These are phyloP conservation scores for Daboia siamensis DNA, from an alignment of 2,113 vertebrate species.

Conservation along the genomic window DNA sequence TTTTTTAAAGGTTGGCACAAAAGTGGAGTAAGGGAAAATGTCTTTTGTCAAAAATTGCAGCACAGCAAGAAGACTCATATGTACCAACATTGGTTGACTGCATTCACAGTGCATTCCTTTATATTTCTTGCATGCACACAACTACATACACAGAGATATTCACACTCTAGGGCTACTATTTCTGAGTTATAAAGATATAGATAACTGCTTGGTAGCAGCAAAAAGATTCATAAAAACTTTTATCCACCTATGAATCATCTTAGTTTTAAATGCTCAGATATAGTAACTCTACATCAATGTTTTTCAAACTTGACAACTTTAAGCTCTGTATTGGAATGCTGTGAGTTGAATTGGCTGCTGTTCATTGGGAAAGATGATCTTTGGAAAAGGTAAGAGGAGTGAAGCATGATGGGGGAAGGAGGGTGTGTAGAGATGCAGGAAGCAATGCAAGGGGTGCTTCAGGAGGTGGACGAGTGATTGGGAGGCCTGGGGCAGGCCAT, in stretches of 20 bases:
- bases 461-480: not conserved
- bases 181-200: not conserved
- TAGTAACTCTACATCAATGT: not conserved
- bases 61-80: not conserved
- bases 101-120: not conserved
- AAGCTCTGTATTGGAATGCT: not conserved
- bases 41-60: not conserved
- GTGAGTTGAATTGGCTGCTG: not conserved
- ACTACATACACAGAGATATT: not conserved
- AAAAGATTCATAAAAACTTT: not conserved
- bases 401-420: not conserved
- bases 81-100: not conserved
- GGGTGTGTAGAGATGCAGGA: not conserved
- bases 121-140: not conserved
- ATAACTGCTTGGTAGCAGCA: not conserved
- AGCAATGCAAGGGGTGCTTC: not conserved
- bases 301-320: not conserved
- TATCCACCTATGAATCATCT: not conserved
- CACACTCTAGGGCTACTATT: not conserved
- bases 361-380: not conserved
- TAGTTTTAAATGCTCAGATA: not conserved
- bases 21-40: not conserved
- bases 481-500: not conserved
- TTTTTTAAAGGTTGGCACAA: constrained; percentile 41
- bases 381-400: not conserved